phyloP scores from a whole-genome alignment of 2,797 vertebrate genomes.

The Momotus momota region DNA sequence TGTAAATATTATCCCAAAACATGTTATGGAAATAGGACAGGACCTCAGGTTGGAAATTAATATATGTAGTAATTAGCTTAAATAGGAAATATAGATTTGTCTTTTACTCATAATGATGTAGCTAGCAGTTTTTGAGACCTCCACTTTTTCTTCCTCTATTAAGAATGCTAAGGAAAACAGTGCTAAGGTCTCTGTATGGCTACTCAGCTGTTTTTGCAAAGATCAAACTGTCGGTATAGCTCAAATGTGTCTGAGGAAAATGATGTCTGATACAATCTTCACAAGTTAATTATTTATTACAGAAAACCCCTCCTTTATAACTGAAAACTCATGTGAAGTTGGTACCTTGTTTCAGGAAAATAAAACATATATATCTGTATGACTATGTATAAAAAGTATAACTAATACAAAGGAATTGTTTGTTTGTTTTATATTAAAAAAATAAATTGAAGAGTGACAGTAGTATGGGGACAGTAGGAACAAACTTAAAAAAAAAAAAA shows the following conservation, averaged over 20 bases:
- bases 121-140: not conserved
- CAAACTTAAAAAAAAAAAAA: not conserved
- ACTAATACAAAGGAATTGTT: not conserved
- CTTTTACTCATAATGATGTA: not conserved
- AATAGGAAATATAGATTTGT: not conserved
- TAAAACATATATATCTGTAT: not conserved
- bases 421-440: rapidly evolving
- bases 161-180: not conserved
- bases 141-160: not conserved
- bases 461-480: not conserved
- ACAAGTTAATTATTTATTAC: not conserved
- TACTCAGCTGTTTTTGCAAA: not conserved
- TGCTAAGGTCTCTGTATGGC: not conserved
- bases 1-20: not conserved
- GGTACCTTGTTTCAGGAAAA: not conserved
- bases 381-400: not conserved
- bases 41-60: not conserved
- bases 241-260: not conserved
- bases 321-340: not conserved
- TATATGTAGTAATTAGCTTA: not conserved
- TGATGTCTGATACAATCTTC: not conserved
- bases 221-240: not conserved
- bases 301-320: not conserved
- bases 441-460: not conserved
- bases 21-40: not conserved